Evolutionary conservation across 2,113 vertebrate species (phyloP), one percentile per base, ranked within the genome.

Genomic region (Epinephelus fuscoguttatus): DNA sequence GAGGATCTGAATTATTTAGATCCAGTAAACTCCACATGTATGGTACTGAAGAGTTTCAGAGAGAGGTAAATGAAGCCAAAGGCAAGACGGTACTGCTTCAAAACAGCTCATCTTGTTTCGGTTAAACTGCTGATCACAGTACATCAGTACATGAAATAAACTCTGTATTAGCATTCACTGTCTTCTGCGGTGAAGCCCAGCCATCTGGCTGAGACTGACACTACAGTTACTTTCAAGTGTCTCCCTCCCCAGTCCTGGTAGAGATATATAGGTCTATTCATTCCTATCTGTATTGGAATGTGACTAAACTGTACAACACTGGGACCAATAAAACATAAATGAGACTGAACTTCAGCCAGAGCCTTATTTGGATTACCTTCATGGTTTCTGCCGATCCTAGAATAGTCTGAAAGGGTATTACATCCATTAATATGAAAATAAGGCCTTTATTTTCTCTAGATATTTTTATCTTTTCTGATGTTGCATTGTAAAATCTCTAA

Each of bases 301-400:
- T 50, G 75, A 66, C 49, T 52, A 50, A 55, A 18, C 78, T 81
- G 70, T 84, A 5, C 59, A 56, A 37, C 56, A 70, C 79, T 14
- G 69, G 78, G 72, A 81, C 80, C 60, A 88, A 88, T 86, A 91
- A 88, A 87, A 81, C 73, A 56, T 6, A 15, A 86, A 76, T 78
- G 56, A 27, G 60, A 56, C 67, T 18, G 3, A 80, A 30, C 78
- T 64, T 3, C 4, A 18, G 25, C 19, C 45, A 37, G 60, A 45
- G 11, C 42, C 17, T 30, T 11, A 4, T 68, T 64, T 69, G 14
- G 1, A 10, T 42, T 70, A 12, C 11, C 9, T 45, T 45, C 42
- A 45, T 8, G 42, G 42, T 2, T 45, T 45, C 42, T 45, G 42
- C 42, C 0, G 42, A 45, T 11, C 42, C 42, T 45, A 10, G 9